Evolutionary conservation across 2,113 vertebrate genomes (phyloP), one percentile per base, ranked within the genome.

Genomic region (Paramormyrops kingsleyae): DNA sequence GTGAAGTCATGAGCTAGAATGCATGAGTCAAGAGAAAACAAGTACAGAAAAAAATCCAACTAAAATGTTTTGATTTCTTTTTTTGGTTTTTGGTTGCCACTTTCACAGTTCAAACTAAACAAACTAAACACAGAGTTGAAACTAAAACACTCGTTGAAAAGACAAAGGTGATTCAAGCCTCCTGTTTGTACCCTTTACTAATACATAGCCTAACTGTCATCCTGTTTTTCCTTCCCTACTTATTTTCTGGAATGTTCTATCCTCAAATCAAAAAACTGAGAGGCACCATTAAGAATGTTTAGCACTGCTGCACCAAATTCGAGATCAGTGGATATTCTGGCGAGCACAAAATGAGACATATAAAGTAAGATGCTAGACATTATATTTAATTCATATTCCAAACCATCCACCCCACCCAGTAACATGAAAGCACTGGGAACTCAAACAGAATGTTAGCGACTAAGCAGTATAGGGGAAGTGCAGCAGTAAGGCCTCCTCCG

Each of bases 401-500:
- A 86, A 31, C 17, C 44, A 15, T 47, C 83, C 83, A 49, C 19
- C 47, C 19, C 83, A 80, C 39, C 31, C 35, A 80, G n/a, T 35
- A 42, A 42, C 17, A 27, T 80, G 35, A 35, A 80, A 39, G 15
- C 17, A 42, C 74, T 80, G 31, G 74, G 74, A 35, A 42, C 74
- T 17, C 15, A 80, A 80, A 80, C 17, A 17, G 15, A 80, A 42
- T 3, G 74, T 39, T 35, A n/a, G 9, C 5, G 70, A 77, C 70
- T 77, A 97, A 87, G 91, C 93, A 0, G 52, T 56, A 0, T 95
- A 97, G 19, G 96, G 95, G 92, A 96, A 98, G 13, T 91, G 92
- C 88, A 97, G 94, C 21, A 98, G 90, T 31, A 97, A 90, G 0
- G 95, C 97, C 42, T 97, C 93, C 0, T 94, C 91, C 0, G 96